Base-by-base conservation (phyloP, 2,888 invertebrate species). In the Flabesymbios commensalis region DNA sequence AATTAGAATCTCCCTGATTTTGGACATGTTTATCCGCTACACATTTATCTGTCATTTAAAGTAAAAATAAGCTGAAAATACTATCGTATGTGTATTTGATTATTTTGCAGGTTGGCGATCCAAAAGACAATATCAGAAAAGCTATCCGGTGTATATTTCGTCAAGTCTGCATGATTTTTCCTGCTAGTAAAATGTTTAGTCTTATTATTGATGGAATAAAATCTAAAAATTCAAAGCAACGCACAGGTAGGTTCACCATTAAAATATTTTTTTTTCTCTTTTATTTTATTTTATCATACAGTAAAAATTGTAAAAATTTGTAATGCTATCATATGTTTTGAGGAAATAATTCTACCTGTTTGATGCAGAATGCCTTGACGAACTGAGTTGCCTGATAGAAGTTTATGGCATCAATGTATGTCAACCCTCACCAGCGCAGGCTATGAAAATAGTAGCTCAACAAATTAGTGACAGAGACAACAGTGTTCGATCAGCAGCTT, bases 381-480 rank as follows among this genome's bases (percentile, higher is more conserved):
- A 95, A 79, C 87, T 98, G 76, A 90, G 92, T 0, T 88, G 88
- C 61, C 86, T 96, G 57, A 90, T 97, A 57, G 93, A 93, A 81
- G 88, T 87, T 47, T 93, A 90, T 82, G 95, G 95, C 0, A 87
- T 93, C 41, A 85, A 87, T 28, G 91, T 94, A 31, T 92, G 94
- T 82, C 88, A 91, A 71, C 91, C 94, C 0, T 88, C 90, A 0
- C 89, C 92, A 0, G 87, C 88, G 29, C 88, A 74, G 54, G 91
- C 95, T 0, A 84, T 98, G 2, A 92, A 92, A 79, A 92, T 94
- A 83, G 88, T 99, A 22, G 96, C 96, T 0, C 89, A 91, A 43
- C 95, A 96, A 80, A 97, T 99, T 76, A 91, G 94, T 0, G 97
- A 99, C 84, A 86, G 96, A 29, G 98, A 99, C 83, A 96, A 95